These are phyloP conservation scores for Cephalopholis sonnerati DNA, from an alignment of 2,113 vertebrate species.

Conservation along the genomic window DNA sequence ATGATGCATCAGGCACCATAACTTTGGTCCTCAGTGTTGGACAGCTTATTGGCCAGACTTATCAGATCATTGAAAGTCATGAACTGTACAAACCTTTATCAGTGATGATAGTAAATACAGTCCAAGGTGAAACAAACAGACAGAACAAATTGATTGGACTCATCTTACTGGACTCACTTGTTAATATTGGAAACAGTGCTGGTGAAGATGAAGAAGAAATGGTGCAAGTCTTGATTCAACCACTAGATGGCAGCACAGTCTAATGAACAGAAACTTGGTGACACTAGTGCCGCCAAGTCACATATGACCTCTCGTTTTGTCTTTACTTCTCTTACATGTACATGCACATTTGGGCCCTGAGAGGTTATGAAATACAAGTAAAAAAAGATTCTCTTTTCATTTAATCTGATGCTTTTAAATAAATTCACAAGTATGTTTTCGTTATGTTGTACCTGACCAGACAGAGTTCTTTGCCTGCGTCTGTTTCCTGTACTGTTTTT, in stretches of 20 bases:
- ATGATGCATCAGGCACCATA: background rate
- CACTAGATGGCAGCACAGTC: conserved; percentile 64
- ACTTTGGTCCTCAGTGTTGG: background rate
- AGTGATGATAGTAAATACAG: background rate
- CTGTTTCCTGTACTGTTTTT: too few species aligned
- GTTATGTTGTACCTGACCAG: background rate
- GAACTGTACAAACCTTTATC: too few species aligned
- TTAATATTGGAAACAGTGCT: background rate
- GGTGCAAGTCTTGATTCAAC: background rate
- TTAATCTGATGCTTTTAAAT: background rate
- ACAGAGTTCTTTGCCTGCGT: background rate
- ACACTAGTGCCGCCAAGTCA: fast-evolving
- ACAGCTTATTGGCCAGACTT: too few species aligned
- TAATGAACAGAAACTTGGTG: background rate
- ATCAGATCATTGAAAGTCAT: too few species aligned
- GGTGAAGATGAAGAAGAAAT: background rate
- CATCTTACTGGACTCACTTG: background rate
- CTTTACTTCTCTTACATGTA: background rate
- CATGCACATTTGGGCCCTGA: background rate
- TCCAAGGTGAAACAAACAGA: background rate
- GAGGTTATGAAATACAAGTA: background rate
- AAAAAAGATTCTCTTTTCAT: background rate
- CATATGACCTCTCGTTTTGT: background rate
- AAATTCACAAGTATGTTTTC: background rate
- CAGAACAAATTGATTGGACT: background rate